Conservation (phyloP, 2,888 invertebrate genomes). For the Rhagonycha fulva region DNA sequence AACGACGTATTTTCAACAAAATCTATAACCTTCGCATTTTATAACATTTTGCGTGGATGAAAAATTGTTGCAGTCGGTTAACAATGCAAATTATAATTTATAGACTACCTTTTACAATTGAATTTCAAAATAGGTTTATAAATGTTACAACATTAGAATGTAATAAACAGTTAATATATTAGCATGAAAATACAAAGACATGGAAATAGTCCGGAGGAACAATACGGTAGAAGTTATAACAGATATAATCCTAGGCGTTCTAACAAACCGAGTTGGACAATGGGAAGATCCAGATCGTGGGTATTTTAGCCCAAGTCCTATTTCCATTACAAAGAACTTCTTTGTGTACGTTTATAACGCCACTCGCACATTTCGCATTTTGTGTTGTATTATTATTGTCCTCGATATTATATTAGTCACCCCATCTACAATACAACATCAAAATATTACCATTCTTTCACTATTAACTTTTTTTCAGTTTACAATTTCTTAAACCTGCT, state of each 20-base stretch:
- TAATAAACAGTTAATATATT: constrained; percentile 34
- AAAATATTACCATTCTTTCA: not conserved
- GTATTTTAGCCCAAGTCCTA: constrained; percentile 33
- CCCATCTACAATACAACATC: constrained; percentile 6
- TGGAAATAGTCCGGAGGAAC: constrained; percentile 34
- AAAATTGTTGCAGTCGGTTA: not conserved
- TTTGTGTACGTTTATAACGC: constrained; percentile 34
- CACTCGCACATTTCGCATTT: constrained; percentile 42
- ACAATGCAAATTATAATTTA: not conserved
- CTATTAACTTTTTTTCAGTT: not conserved
- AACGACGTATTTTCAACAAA: not conserved
- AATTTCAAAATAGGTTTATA: constrained; percentile 1
- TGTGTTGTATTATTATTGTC: constrained; percentile 39
- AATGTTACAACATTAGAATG: constrained; percentile 13
- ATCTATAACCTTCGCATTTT: not conserved
- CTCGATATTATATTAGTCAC: constrained; percentile 6
- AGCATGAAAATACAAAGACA: constrained; percentile 37
- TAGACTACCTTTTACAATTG: not conserved
- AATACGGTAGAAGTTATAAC: constrained; percentile 40
- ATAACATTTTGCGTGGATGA: not conserved
- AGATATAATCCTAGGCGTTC: constrained; percentile 39
- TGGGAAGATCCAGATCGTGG: constrained; percentile 36
- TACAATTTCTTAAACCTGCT: not conserved
- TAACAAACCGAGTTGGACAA: constrained; percentile 37
- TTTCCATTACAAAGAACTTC: constrained; percentile 39